Conservation (phyloP, 2,888 invertebrate species). For the Boloria selene region DNA sequence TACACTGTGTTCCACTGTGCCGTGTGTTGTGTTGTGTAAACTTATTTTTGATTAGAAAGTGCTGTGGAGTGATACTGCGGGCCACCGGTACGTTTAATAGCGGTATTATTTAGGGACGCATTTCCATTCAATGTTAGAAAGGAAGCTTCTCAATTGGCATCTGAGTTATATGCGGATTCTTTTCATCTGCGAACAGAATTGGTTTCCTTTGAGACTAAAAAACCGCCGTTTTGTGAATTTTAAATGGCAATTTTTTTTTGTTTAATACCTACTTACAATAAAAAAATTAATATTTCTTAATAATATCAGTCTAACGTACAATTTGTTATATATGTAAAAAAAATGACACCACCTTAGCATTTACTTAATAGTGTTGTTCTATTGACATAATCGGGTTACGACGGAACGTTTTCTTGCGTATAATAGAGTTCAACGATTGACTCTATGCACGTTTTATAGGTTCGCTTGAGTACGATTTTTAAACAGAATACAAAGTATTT, state of each 20-base stretch:
- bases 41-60: slow-evolving; percentile 39
- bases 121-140: slow-evolving; percentile 46
- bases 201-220: not conserved
- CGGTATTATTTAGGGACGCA: slow-evolving; percentile 62
- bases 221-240: not conserved
- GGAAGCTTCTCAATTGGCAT: slow-evolving; percentile 40
- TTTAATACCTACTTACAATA: too few species aligned
- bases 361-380: not conserved
- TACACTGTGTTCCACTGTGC: slow-evolving; percentile 33
- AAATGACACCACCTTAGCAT: not conserved
- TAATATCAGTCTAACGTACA: too few species aligned
- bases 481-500: not conserved
- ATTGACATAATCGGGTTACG: not conserved
- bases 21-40: slow-evolving; percentile 42
- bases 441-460: not conserved
- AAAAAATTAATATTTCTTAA: not conserved
- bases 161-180: slow-evolving; percentile 12
- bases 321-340: too few species aligned
- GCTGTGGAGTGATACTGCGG: slow-evolving; percentile 53
- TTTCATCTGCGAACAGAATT: slow-evolving; percentile 10
- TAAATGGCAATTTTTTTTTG: too few species aligned
- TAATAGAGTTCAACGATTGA: slow-evolving; percentile 56
- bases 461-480: not conserved
- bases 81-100: slow-evolving; percentile 65
- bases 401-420: slow-evolving; percentile 41